Evolutionary conservation across 2,113 vertebrate species (phyloP).

Genomic region (Plotosus lineatus): DNA sequence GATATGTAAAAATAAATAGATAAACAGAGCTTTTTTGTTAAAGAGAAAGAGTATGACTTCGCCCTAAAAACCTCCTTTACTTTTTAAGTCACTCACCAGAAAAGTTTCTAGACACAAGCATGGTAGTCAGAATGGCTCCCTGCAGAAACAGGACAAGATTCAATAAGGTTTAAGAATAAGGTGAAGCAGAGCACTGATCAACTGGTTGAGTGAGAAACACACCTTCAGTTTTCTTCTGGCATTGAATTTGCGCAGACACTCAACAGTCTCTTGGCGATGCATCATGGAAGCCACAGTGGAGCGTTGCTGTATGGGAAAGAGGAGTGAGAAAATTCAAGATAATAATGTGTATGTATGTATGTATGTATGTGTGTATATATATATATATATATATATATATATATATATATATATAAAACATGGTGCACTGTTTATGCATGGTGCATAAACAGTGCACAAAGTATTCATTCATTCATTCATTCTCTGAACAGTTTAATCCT

Average conservation of each 20-base stretch:
- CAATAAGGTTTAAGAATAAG: background rate
- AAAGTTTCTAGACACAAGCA: slow-evolving; percentile 98
- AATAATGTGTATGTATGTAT: too few relatives aligned
- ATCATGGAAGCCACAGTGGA: slow-evolving; percentile 99
- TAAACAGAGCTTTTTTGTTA: background rate
- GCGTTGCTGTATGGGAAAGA: slow-evolving; percentile 83
- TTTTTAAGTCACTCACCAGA: slow-evolving; percentile 80
- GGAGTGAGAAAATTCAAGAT: background rate
- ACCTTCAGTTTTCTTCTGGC: slow-evolving; percentile 98
- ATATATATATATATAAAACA: too few relatives aligned
- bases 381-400: too few relatives aligned
- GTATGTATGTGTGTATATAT: too few relatives aligned
- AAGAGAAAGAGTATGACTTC: background rate
- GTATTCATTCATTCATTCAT: too few relatives aligned
- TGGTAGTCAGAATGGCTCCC: slow-evolving; percentile 97
- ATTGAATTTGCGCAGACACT: slow-evolving; percentile 98
- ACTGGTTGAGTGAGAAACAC: slow-evolving; percentile 30
- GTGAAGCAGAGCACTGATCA: background rate
- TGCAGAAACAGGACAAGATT: slow-evolving; percentile 62
- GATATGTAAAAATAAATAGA: background rate
- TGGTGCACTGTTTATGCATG: too few relatives aligned
- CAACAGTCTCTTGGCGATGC: slow-evolving; percentile 98
- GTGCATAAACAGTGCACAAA: too few relatives aligned
- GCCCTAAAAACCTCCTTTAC: background rate
- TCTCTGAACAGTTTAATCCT: too few relatives aligned